Base-by-base conservation (phyloP, 2,888 invertebrate species). In the Didymodactylos carnosus region DNA sequence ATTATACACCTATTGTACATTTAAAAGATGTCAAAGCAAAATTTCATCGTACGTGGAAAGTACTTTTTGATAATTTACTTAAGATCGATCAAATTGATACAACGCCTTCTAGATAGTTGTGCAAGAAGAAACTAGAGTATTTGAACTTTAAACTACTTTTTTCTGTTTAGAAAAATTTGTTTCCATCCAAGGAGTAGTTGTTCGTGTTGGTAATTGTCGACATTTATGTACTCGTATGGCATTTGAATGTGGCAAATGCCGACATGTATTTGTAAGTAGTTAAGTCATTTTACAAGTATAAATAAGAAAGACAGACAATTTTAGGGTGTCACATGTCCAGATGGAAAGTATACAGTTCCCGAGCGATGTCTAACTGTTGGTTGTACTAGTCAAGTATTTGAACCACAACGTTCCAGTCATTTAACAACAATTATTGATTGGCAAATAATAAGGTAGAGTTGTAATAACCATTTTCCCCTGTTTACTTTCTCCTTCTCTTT, bases 371-470 rank as follows among this genome's bases (percentile, higher is more conserved):
- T 62, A 5, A 74, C 71, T 16, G 35, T 43, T n/a, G 39, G 53
- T 16, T 74, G 74, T 46, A 71, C 25, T 39, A 41, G 51, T 19
- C 71, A 51, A 72, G 14, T 27, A 19, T 74, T 74, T 27, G 51
- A 39, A 39, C 70, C 51, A 27, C 62, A 53, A 39, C 40, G 51
- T 25, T 71, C 51, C 19, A 51, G 41, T 51, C 29, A 53, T 41
- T 71, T 74, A 71, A 74, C 74, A 39, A 74, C 71, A 62, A 53
- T 72, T 19, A 71, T 74, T 23, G 74, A 74, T 53, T 74, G 74
- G 74, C 74, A 74, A 62, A 74, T 62, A 71, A 74, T 74, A 35
- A 51, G 71, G 74, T 74, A 40, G 3, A 29, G 27, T 2, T 51
- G 13, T 53, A 41, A 39, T 19, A 16, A 35, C 29, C 25, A 8